phyloP scores from a whole-genome alignment of 2,113 vertebrate genomes.

The Dissostichus mawsoni region DNA sequence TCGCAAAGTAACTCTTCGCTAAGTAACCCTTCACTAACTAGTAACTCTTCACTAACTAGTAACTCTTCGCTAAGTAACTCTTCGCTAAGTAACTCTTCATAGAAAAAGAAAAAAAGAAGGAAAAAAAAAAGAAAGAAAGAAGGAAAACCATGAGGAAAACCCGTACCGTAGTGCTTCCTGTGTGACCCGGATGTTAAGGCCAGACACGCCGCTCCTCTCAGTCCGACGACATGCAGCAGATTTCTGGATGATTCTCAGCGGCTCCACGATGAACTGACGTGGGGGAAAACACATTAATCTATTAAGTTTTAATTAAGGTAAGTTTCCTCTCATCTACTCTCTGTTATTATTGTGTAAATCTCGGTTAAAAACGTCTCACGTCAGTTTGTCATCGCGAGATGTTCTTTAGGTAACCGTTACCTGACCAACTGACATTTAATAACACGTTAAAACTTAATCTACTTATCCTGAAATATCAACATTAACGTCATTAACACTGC shows the following conservation, averaged over 20 bases:
- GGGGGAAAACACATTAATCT: neutral
- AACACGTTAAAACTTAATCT: neutral
- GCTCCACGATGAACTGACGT: constrained; percentile 15
- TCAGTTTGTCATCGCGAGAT: constrained; percentile 15
- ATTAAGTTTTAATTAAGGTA: constrained; percentile 32
- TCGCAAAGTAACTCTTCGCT: too few relatives aligned
- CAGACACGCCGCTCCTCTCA: constrained; percentile 73
- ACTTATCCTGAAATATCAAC: accelerated
- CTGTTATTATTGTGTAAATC: accelerated
- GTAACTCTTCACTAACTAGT: too few relatives aligned
- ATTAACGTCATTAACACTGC: accelerated
- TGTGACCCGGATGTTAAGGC: constrained; percentile 55
- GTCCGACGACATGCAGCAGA: constrained; percentile 23
- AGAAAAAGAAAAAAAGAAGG: too few relatives aligned
- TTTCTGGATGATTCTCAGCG: constrained; percentile 15
- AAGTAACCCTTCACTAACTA: too few relatives aligned
- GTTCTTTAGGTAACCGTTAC: constrained; percentile 27
- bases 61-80: too few relatives aligned
- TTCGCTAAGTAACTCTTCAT: too few relatives aligned
- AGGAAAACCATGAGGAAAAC: too few relatives aligned
- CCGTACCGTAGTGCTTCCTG: constrained; percentile 54
- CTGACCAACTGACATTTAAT: neutral
- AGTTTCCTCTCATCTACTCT: accelerated
- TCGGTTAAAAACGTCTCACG: neutral
- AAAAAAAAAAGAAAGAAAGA: too few relatives aligned